Evolutionary conservation across 1,140 invertebrate genomes (phyloP).

Genomic region (Sesamia nonagrioides): DNA sequence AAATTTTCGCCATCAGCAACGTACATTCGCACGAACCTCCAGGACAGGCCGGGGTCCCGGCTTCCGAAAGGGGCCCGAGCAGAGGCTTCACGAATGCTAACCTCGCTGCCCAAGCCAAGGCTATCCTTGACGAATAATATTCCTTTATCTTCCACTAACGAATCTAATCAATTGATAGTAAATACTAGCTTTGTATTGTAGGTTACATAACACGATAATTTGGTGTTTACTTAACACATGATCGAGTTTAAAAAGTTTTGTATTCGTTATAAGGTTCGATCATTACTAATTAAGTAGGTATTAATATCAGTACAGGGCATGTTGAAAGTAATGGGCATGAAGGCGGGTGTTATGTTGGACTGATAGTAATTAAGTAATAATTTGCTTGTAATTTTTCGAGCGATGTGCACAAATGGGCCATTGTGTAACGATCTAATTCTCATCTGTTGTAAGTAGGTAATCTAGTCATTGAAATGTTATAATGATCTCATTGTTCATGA

Average conservation of each 20-base stretch:
- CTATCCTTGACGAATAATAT: constrained; percentile 71
- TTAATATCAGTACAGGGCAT: constrained; percentile 10
- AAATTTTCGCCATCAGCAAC: constrained; percentile 85
- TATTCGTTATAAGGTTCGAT: not conserved
- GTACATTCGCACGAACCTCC: constrained; percentile 84
- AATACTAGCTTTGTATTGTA: not conserved
- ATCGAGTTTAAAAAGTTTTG: not conserved
- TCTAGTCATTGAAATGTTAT: constrained; percentile 47
- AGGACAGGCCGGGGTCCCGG: constrained; percentile 37
- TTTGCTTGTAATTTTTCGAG: constrained; percentile 13
- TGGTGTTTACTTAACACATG: constrained; percentile 3
- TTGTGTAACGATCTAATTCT: constrained; percentile 25
- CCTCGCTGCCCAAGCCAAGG: constrained; percentile 70
- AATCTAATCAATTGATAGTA: constrained; percentile 17
- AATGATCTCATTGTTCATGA: constrained; percentile 44
- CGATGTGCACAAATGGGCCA: constrained; percentile 24
- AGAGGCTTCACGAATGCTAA: constrained; percentile 64
- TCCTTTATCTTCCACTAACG: constrained; percentile 1
- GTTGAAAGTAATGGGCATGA: constrained; percentile 25
- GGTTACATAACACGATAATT: constrained; percentile 3
- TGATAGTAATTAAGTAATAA: constrained; percentile 41
- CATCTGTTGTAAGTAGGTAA: not conserved
- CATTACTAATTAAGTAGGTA: not conserved
- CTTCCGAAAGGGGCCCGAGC: constrained; percentile 5
- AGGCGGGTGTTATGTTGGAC: constrained; percentile 28